Percentiles rank a stretch among this genome's conserved stretches.
Conservation (phyloP, 2,113 vertebrate species). For the Xyliphius kryptos region DNA sequence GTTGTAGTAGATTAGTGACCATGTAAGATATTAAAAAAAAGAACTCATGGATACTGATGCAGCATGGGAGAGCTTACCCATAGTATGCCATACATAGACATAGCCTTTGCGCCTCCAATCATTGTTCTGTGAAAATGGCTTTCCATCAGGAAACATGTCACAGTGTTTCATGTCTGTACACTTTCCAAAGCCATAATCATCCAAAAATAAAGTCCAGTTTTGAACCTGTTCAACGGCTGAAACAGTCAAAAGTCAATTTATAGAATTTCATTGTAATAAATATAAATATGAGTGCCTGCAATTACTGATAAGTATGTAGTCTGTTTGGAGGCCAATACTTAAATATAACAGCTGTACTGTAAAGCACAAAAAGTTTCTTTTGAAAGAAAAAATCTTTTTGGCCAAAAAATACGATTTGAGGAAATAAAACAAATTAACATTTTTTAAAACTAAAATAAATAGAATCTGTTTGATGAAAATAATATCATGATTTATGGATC, state of each 20-base stretch:
- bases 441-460: too few species aligned
- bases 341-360: too few species aligned
- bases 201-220: constrained; percentile 80
- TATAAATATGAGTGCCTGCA: neutral
- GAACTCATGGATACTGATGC: neutral
- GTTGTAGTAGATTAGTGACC: neutral
- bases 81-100: constrained; percentile 83
- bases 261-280: neutral
- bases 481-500: too few species aligned
- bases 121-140: constrained; percentile 70
- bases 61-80: constrained; percentile 61
- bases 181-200: constrained; percentile 68
- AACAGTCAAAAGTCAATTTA: neutral
- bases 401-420: too few species aligned
- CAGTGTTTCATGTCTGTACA: constrained; percentile 53
- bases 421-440: too few species aligned
- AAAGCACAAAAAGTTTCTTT: too few species aligned
- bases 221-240: constrained; percentile 58
- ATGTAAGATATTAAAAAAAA: neutral
- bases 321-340: too few species aligned
- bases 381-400: too few species aligned
- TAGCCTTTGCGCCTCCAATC: constrained; percentile 76
- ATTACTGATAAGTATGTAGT: too few species aligned
- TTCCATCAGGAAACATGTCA: constrained; percentile 81
- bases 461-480: too few species aligned